These are phyloP conservation scores for Nematolebias whitei DNA, from an alignment of 2,113 vertebrate species.

Conservation along the genomic window DNA sequence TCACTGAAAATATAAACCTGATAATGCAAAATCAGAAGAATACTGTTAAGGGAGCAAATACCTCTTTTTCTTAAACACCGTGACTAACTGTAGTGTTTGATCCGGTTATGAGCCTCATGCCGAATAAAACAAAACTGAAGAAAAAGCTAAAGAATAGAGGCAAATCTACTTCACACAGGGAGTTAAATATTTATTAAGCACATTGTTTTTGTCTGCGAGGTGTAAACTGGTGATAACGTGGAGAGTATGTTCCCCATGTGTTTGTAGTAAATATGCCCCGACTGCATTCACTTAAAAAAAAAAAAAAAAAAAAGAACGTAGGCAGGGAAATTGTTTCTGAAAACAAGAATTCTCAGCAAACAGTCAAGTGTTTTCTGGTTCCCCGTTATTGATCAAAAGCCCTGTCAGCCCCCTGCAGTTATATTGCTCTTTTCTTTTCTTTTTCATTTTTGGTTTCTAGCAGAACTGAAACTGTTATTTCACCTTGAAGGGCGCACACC, in stretches of 20 bases:
- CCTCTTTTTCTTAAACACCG: too few relatives aligned
- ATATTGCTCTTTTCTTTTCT: background rate
- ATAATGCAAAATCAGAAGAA: too few relatives aligned
- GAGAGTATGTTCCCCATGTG: background rate
- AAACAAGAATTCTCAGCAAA: conserved; percentile 15
- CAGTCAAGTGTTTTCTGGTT: conserved; percentile 19
- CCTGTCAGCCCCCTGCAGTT: conserved; percentile 10
- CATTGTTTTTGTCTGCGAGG: conserved; percentile 2
- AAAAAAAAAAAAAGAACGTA: background rate
- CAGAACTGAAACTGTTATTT: conserved; percentile 17
- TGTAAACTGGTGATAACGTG: background rate
- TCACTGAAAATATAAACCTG: too few relatives aligned
- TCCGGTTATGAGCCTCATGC: background rate
- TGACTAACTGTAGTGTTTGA: too few relatives aligned
- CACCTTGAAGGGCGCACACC: conserved; percentile 9
- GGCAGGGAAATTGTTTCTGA: conserved; percentile 40
- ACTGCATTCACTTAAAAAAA: conserved; percentile 18
- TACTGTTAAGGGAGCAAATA: too few relatives aligned
- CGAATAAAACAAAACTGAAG: background rate
- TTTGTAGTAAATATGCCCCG: conserved; percentile 31
- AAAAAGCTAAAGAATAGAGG: background rate
- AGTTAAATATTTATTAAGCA: conserved; percentile 19
- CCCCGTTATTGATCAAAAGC: conserved; percentile 35
- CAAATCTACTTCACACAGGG: conserved; percentile 12
- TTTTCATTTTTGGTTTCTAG: conserved; percentile 11